Evolutionary conservation across 2,888 invertebrate genomes (phyloP).

Genomic region (Leptogaster cylindrica): DNA sequence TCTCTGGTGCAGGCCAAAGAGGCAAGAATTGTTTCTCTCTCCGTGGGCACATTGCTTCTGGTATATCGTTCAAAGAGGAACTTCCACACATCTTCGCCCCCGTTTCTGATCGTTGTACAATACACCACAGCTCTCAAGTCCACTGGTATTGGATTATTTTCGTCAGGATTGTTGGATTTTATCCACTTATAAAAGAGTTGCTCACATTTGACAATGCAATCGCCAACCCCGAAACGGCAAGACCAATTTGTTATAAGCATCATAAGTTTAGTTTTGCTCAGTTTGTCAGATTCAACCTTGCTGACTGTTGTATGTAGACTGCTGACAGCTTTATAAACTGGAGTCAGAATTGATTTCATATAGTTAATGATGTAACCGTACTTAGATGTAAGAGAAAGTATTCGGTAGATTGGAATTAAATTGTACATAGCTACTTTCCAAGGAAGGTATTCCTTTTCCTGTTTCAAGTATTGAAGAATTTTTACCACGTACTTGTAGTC

Average conservation of each 20-base stretch:
- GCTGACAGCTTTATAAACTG: conserved; percentile 68
- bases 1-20: conserved; percentile 72
- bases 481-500: conserved; percentile 70
- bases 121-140: conserved; percentile 75
- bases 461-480: conserved; percentile 62
- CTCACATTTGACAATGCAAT: conserved; percentile 69
- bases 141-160: conserved; percentile 71
- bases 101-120: conserved; percentile 73
- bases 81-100: conserved; percentile 74
- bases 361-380: conserved; percentile 74
- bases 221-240: conserved; percentile 69
- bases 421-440: conserved; percentile 67
- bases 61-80: conserved; percentile 73
- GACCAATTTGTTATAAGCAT: conserved; percentile 64
- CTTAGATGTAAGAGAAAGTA: conserved; percentile 67
- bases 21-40: conserved; percentile 68
- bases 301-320: conserved; percentile 64
- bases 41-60: conserved; percentile 71
- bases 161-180: conserved; percentile 64
- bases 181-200: conserved; percentile 70
- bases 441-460: conserved; percentile 63
- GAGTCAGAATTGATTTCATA: conserved; percentile 69
- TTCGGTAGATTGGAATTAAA: conserved; percentile 67
- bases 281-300: conserved; percentile 63
- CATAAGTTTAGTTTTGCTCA: conserved; percentile 70